Conservation (phyloP, 2,797 vertebrate species). For the Trematomus bernacchii region DNA sequence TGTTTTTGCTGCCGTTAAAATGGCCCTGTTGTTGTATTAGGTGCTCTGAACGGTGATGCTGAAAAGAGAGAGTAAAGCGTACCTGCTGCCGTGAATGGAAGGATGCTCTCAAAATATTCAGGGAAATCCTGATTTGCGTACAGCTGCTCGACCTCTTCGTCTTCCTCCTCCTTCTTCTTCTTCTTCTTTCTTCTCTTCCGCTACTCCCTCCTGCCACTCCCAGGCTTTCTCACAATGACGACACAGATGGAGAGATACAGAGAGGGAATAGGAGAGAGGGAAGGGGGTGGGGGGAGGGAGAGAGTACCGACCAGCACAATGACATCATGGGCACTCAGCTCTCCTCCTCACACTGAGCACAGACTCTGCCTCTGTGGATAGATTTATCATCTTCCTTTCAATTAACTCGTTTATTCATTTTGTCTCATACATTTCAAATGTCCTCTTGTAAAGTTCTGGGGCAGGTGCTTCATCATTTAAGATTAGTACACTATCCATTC, state of each 20-base stretch:
- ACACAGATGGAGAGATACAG: conserved; percentile 57
- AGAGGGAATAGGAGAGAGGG: conserved; percentile 39
- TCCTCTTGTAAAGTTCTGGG: background rate
- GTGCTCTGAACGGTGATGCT: background rate
- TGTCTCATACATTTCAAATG: background rate
- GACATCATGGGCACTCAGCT: conserved; percentile 79
- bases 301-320: conserved; percentile 83
- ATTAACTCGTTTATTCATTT: background rate
- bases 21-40: background rate
- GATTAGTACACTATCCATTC: background rate
- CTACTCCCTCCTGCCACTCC: conserved; percentile 71
- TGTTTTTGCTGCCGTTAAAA: background rate
- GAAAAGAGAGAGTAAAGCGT: conserved; percentile 28
- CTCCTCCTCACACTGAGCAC: conserved; percentile 6
- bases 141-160: conserved; percentile 24
- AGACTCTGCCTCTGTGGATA: background rate
- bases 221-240: conserved; percentile 50
- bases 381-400: background rate
- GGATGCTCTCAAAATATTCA: conserved; percentile 52
- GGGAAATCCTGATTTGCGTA: conserved; percentile 32
- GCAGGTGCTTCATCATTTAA: background rate
- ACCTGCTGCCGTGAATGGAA: conserved; percentile 65
- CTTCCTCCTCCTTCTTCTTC: conserved; percentile 29
- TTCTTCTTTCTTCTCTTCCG: conserved; percentile 48
- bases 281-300: conserved; percentile 50